These are phyloP conservation scores for Penaeus chinensis DNA, from an alignment of 1,140 invertebrate genomes.

Conservation along the genomic window DNA sequence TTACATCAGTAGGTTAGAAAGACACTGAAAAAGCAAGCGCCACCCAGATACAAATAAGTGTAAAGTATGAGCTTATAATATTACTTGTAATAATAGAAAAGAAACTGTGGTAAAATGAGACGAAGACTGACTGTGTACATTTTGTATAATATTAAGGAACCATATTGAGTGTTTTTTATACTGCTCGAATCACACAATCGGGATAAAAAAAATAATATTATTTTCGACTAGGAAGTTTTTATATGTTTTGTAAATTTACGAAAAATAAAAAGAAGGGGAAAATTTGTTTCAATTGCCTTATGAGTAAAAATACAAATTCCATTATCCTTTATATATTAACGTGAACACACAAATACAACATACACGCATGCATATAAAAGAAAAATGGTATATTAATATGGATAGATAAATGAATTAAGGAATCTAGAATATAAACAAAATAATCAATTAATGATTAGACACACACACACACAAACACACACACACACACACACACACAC, in stretches of 20 bases:
- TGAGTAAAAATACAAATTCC: not conserved
- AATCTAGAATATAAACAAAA: no score
- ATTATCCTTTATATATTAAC: no score
- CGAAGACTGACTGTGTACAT: conserved; percentile 55
- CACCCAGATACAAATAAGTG: conserved; percentile 38
- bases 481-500: no score
- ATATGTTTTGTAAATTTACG: conserved; percentile 53
- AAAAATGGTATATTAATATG: no score
- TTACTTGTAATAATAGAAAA: conserved; percentile 15
- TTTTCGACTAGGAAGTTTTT: conserved; percentile 36
- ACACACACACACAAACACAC: no score
- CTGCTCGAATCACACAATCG: conserved; percentile 35
- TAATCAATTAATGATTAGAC: no score
- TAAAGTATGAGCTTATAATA: conserved; percentile 8
- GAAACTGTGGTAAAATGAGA: conserved; percentile 12
- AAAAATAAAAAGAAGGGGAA: conserved; percentile 54
- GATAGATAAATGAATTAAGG: no score
- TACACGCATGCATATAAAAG: no score
- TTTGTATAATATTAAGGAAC: conserved; percentile 46
- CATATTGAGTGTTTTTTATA: conserved; percentile 38
- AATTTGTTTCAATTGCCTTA: not conserved
- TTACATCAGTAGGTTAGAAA: conserved; percentile 39
- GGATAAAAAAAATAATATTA: conserved; percentile 48
- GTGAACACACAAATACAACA: no score
- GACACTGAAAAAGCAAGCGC: conserved; percentile 46